Percentiles rank a stretch among this genome's conserved stretches.
Conservation (phyloP, 1,140 invertebrate genomes). For the Drosophila punjabiensis region DNA sequence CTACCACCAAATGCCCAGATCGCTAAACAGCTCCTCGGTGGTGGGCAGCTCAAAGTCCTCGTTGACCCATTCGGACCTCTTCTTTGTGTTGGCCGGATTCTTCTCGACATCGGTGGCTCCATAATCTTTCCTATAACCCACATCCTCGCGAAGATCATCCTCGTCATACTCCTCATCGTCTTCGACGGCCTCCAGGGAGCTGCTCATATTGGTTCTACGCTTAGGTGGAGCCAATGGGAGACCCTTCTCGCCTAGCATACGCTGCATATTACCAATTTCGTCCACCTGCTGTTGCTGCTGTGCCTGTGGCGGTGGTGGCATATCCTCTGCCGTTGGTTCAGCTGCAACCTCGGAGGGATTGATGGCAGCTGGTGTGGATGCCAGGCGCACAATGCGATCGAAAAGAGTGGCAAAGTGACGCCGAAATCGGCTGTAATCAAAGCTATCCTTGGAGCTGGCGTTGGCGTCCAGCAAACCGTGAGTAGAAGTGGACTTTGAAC, state of each 20-base stretch:
- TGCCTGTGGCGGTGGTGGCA: background rate
- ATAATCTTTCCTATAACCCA: slow-evolving; percentile 74
- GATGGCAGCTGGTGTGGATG: slow-evolving; percentile 35
- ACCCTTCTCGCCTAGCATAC: slow-evolving; percentile 56
- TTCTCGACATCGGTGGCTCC: slow-evolving; percentile 31
- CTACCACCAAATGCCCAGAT: slow-evolving; percentile 84
- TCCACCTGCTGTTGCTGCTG: slow-evolving; percentile 28
- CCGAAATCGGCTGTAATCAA: slow-evolving; percentile 76
- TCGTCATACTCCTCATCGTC: slow-evolving; percentile 82
- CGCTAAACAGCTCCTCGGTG: slow-evolving; percentile 79
- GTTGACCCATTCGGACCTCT: slow-evolving; percentile 77
- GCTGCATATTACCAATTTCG: slow-evolving; percentile 63
- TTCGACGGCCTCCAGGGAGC: slow-evolving; percentile 73
- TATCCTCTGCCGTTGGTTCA: background rate
- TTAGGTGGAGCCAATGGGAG: slow-evolving; percentile 11
- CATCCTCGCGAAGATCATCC: slow-evolving; percentile 74
- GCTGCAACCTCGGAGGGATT: slow-evolving; percentile 7
- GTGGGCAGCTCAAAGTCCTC: slow-evolving; percentile 80
- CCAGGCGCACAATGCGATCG: slow-evolving; percentile 76
- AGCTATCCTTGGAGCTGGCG: slow-evolving; percentile 49
- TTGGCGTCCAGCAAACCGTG: slow-evolving; percentile 63
- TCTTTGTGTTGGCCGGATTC: slow-evolving; percentile 18
- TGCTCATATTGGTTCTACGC: slow-evolving; percentile 46
- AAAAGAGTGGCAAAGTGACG: slow-evolving; percentile 75
- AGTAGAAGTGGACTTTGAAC: slow-evolving; percentile 68